Conservation (phyloP, 1,140 invertebrate species). For the Magallana gigas region DNA sequence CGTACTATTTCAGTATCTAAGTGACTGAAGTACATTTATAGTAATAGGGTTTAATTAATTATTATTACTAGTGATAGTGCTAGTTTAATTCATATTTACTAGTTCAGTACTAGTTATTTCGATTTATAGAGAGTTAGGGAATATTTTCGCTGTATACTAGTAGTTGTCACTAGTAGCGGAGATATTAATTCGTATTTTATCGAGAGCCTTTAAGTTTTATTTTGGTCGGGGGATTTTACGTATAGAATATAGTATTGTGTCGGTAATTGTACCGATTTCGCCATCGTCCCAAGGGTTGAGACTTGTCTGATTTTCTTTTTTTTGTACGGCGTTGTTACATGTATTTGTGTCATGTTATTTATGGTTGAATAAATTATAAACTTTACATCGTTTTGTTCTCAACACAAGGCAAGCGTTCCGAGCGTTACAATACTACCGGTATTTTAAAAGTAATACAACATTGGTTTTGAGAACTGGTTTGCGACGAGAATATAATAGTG, state of each 20-base stretch:
- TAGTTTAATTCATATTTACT: too few species aligned
- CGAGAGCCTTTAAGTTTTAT: not conserved
- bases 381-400: not conserved
- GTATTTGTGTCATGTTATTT: too few species aligned
- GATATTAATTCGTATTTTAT: not conserved
- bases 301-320: too few species aligned
- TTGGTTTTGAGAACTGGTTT: too few species aligned
- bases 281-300: too few species aligned
- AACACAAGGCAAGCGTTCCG: not conserved
- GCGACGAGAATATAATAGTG: too few species aligned
- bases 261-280: not conserved
- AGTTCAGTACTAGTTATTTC: too few species aligned
- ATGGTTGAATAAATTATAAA: conserved; percentile 28
- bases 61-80: not conserved
- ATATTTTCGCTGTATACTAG: not conserved
- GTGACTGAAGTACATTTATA: not conserved
- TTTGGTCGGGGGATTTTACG: not conserved
- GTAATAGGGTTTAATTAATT: not conserved
- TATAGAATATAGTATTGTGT: not conserved
- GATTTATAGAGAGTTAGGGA: too few species aligned
- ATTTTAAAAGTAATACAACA: too few species aligned
- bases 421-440: not conserved
- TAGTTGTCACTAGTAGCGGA: not conserved
- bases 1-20: not conserved
- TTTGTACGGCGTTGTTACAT: too few species aligned